Evolutionary conservation across 2,888 invertebrate species (phyloP), one percentile per base, ranked within the genome.

Genomic region (Mamestra brassicae): DNA sequence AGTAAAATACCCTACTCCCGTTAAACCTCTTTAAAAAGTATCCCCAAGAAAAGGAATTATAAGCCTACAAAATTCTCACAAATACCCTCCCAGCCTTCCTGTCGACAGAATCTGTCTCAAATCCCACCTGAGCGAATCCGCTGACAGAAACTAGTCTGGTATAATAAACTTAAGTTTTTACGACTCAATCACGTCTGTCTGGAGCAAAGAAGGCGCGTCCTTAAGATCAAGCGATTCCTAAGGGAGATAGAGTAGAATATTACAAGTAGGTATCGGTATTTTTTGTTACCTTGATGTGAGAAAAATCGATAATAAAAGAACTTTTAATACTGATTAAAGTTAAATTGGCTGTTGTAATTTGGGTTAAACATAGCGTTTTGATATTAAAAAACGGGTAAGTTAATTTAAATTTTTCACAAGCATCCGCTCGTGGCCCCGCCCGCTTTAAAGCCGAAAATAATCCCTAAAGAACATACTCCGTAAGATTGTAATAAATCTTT

Each of bases 81-180:
- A 17, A 6, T 52, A 52, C 6, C 17, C 1, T 45, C 26, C 4
- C 10, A 36, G 34, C 13, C 1, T 47, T 54, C 67, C 54, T 34
- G 74, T 75, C 71, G 6, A 38, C 67, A 17, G 38, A 67, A 50
- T 71, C 57, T 13, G 6, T 50, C 62, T 50, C 11, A 68, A 75
- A 55, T 69, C 61, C n/a, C 38, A 68, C 74, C 67, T 47, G 55
- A 62, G 55, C 4, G n/a, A 68, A 68, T 55, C 54, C 50, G 68
- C 68, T 75, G 76, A 55, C 62, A 69, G 11, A 62, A 55, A 69
- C 54, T 76, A 74, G 75, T 50, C 60, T n/a, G 4, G 17, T 8
- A n/a, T 71, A 65, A 66, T 62, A 76, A 65, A 77, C 50, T 42
- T 66, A 63, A 52, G 52, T 68, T 73, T 77, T 74, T 74, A 73